These are phyloP conservation scores for Apis cerana DNA, from an alignment of 1,140 invertebrate genomes.

Conservation along the genomic window DNA sequence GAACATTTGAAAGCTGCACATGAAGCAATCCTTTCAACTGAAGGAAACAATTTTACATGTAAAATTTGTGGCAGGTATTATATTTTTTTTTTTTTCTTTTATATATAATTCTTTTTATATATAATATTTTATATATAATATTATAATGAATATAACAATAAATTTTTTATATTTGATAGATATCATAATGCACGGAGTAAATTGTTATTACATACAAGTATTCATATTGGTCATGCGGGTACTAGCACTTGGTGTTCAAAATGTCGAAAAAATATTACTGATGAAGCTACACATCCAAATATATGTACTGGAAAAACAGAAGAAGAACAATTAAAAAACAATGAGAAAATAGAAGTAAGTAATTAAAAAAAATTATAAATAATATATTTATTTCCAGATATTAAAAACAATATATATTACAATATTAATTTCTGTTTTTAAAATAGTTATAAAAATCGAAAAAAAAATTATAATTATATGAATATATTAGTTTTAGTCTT, in stretches of 20 bases:
- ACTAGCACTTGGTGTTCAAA: constrained; percentile 72
- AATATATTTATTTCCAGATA: not conserved
- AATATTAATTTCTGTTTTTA: too few species aligned
- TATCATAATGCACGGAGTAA: constrained; percentile 85
- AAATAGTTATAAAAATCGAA: too few species aligned
- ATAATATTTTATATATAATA: not conserved
- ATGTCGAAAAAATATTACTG: constrained; percentile 74
- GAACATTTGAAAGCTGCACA: constrained; percentile 82
- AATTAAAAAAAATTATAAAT: not conserved
- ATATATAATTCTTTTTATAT: too few species aligned
- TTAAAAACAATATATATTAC: too few species aligned
- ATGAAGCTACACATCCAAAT: constrained; percentile 71
- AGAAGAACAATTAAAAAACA: constrained; percentile 62
- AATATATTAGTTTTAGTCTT: too few species aligned
- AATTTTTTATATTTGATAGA: constrained; percentile 65
- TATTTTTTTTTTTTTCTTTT: not conserved
- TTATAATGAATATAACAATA: not conserved
- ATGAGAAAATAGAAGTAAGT: constrained; percentile 58
- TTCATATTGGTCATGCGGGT: constrained; percentile 82
- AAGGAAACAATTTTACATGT: constrained; percentile 84
- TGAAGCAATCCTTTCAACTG: constrained; percentile 80
- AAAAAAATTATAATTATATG: too few species aligned
- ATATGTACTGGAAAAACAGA: constrained; percentile 68
- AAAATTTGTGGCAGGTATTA: constrained; percentile 79
- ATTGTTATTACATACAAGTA: constrained; percentile 82